phyloP scores from a whole-genome alignment of 2,888 invertebrate genomes.

The Lasioglossum vierecki region DNA sequence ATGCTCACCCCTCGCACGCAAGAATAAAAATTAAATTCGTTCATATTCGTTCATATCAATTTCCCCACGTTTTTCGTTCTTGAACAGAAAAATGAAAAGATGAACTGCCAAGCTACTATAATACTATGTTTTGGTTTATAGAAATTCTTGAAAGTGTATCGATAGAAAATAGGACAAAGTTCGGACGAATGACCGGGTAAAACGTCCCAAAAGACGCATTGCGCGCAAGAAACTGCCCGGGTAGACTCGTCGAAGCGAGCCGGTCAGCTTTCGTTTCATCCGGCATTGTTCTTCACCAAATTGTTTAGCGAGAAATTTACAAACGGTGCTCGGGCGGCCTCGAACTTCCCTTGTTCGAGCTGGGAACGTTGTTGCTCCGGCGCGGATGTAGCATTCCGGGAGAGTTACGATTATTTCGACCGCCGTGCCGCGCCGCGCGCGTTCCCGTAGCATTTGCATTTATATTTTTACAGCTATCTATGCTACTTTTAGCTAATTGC shows the following conservation, averaged over 20 bases:
- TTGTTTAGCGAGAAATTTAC: neutral
- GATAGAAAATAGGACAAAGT: neutral
- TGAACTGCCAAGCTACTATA: too few relatives aligned
- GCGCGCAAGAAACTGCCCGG: neutral
- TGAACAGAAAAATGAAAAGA: too few relatives aligned
- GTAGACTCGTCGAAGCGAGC: neutral
- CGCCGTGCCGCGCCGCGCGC: neutral
- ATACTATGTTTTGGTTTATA: too few relatives aligned
- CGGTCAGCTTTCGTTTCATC: neutral
- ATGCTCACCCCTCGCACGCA: neutral
- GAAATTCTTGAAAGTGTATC: neutral
- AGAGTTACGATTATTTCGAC: conserved; percentile 41
- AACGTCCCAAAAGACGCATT: neutral
- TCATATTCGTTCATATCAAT: neutral
- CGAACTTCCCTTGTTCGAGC: conserved; percentile 4
- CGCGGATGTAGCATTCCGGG: neutral
- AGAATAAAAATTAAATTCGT: too few relatives aligned
- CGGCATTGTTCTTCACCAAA: neutral
- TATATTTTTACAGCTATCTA: conserved; percentile 38
- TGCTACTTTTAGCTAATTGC: conserved; percentile 43
- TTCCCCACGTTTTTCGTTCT: too few relatives aligned
- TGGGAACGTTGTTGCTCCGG: neutral
- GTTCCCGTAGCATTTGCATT: conserved; percentile 32
- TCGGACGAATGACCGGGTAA: neutral
- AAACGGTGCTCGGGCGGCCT: neutral